Conservation (phyloP, 2,888 invertebrate genomes). For the Nemurella pictetii region DNA sequence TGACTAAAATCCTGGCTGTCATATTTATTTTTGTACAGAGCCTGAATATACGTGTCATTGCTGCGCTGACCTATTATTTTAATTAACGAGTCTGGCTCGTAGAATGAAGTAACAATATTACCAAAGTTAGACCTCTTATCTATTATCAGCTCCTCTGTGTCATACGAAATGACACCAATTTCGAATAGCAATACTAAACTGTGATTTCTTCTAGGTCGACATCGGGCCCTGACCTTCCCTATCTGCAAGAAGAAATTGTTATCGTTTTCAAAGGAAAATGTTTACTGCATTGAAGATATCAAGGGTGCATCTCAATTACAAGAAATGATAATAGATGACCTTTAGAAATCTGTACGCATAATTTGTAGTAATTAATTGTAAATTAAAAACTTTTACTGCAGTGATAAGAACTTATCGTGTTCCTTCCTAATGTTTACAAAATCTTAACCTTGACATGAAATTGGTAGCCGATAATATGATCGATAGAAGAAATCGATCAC, state of each 20-base stretch:
- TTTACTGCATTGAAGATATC: neutral
- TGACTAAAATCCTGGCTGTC: no score
- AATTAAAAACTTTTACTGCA: no score
- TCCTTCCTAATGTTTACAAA: neutral
- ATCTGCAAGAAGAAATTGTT: neutral
- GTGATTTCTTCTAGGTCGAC: neutral
- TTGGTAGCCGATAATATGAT: no score
- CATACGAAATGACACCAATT: neutral
- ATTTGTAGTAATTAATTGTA: neutral
- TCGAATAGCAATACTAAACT: neutral
- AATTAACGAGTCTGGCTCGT: neutral
- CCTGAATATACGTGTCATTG: no score
- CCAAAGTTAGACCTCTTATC: neutral
- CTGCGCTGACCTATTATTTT: neutral
- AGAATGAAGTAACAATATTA: neutral
- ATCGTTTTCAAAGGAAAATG: neutral
- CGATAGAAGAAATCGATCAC: no score
- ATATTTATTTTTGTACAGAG: no score
- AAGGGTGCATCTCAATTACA: neutral
- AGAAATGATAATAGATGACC: neutral
- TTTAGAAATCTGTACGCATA: neutral
- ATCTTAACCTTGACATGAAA: neutral
- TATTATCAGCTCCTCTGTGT: neutral
- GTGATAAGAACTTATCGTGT: neutral
- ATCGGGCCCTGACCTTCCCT: neutral